A percentile compares a stretch with the other conserved stretches of the same genome.
Evolutionary conservation across 2,888 invertebrate species (phyloP).

Genomic region (Periphyllus acericola): DNA sequence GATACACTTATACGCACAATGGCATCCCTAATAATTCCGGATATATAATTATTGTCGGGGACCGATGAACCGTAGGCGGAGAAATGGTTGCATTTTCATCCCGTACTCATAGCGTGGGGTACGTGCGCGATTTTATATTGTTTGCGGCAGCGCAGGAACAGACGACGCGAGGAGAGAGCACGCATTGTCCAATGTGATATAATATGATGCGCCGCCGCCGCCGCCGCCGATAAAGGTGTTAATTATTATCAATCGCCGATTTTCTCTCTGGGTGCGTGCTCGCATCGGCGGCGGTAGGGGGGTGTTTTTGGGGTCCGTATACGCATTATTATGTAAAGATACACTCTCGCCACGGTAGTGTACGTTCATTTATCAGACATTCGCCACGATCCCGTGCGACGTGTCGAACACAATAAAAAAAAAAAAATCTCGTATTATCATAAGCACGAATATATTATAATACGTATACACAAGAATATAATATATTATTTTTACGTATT

Average conservation of each 20-base stretch:
- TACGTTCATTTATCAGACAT: conserved; percentile 50
- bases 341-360: background rate
- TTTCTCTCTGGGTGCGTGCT: background rate
- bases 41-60: conserved; percentile 48
- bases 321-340: background rate
- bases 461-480: background rate
- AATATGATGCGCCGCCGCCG: background rate
- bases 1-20: background rate
- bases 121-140: background rate
- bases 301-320: background rate
- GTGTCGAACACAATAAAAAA: conserved; percentile 10
- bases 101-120: background rate
- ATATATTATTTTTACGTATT: background rate
- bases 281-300: background rate
- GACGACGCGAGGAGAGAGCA: background rate
- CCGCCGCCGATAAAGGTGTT: background rate
- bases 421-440: background rate
- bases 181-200: background rate
- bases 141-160: background rate
- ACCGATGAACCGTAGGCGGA: conserved; percentile 47
- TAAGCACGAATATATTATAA: background rate
- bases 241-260: conserved; percentile 32
- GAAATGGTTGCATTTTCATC: conserved; percentile 15
- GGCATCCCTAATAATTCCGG: background rate
- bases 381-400: conserved; percentile 32